Base-by-base conservation (phyloP, 2,113 vertebrate species). In the Ailuropoda melanoleuca region DNA sequence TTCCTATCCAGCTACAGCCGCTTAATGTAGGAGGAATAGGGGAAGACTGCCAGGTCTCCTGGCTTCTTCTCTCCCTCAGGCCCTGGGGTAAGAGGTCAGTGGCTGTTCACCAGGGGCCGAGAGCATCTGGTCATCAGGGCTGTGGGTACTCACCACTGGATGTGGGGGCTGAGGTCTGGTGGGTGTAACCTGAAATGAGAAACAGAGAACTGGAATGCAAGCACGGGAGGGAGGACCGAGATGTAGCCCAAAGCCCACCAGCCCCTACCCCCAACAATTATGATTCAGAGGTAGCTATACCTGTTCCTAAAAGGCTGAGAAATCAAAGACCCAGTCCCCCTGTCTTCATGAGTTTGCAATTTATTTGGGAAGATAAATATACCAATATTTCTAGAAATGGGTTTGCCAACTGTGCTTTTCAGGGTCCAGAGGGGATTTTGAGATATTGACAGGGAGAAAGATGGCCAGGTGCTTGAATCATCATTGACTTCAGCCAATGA, bases 151-250 rank as follows among this genome's bases (percentile, higher is more conserved):
- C 90, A 98, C 97, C 89, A 37, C 86, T 88, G 31, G 60, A 19
- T 55, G 74, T 58, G 19, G 85, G 34, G 10, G 43, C 7, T 56
- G 72, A 60, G 6, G 56, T 43, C 55, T 0, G 8, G 24, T 96
- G 39, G 11, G 91, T 95, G n/a, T 96, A 97, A 90, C 90, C 98
- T 98, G 82, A 53, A 92, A 93, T 23, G 64, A 90, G 55, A 84
- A 84, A 26, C 10, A 13, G 10, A 31, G 17, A 21, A 62, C 50
- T 26, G 23, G 13, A 8, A 50, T 62, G 26, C 3, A 14, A 53
- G 21, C 34, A 81, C 17, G 24, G 15, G 23, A 46, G 39, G 18
- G 6, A 83, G 58, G 9, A 58, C 39, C 48, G 37, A 72, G 18
- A 19, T 17, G 70, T 12, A 72, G 14, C 31, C 34, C 29, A 6